Base-by-base conservation (phyloP, 1,140 invertebrate species). In the Drosophila lini region DNA sequence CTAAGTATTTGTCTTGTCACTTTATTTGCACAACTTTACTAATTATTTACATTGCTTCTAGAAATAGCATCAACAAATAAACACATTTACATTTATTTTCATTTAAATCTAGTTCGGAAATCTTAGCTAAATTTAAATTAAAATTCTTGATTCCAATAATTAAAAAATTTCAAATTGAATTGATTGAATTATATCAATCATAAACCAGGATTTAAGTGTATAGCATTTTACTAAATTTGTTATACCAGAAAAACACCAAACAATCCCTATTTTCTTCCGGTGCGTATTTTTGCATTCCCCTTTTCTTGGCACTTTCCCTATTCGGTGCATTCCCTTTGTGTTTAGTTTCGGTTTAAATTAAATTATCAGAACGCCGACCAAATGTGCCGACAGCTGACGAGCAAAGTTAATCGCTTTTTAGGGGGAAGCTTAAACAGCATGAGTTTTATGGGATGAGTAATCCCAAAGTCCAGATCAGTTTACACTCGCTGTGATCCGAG, bases 291-390 rank as follows among this genome's bases (percentile, higher is more conserved):
- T 44, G 59, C 67, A 64, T 38, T 32, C 10, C 36, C 36, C 41
- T 40, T 38, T 22, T 47, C 42, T 61, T 57, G 22, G 11, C 31
- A 41, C 48, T 40, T 53, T 36, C 32, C 45, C 57, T 48, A 28
- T 47, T 34, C 55, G 9, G 4, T 44, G 56, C 32, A 34, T 25
- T 42, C 34, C 42, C 62, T 77, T 83, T 84, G 76, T 75, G 70
- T 67, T 64, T 3, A 44, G 15, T 45, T 62, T 63, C 44, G 57
- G 22, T 69, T 65, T 84, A 80, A 83, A 84, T 84, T 71, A 52
- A 84, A 84, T 84, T 84, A 84, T 79, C 70, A 76, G 47, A 57
- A 36, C 6, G 36, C 50, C 42, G 62, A 38, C 19, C 44, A 50
- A 68, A 41, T 22, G 32, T 11, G 36, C 44, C 47, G 75, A 8